These are phyloP conservation scores for Varanus komodoensis DNA, from an alignment of 2,113 vertebrate genomes.

Conservation along the genomic window DNA sequence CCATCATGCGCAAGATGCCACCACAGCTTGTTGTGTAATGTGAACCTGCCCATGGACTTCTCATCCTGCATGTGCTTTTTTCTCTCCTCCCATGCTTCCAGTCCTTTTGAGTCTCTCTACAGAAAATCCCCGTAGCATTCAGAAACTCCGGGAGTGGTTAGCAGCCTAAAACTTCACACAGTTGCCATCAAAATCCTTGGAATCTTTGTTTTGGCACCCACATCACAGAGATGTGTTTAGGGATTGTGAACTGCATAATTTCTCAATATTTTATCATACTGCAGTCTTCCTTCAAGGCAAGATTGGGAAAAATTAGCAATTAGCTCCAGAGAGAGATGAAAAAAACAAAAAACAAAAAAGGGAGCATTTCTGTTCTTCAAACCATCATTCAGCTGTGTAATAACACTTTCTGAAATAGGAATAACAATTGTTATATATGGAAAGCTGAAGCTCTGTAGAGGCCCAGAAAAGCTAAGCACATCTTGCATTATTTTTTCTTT, in stretches of 20 bases:
- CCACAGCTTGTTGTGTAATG: too few relatives aligned
- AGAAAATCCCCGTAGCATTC: too few relatives aligned
- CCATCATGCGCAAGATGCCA: too few relatives aligned
- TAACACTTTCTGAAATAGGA: conserved; percentile 10
- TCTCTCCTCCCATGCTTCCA: background rate
- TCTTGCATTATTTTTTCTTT: background rate
- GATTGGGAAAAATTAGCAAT: background rate
- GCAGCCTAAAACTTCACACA: background rate
- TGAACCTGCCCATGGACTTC: too few relatives aligned
- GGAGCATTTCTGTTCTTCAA: background rate
- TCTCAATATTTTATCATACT: background rate
- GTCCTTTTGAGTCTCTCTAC: too few relatives aligned
- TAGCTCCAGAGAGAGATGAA: background rate
- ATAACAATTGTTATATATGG: background rate
- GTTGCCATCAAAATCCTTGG: background rate
- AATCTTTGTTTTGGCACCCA: background rate
- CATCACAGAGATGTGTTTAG: background rate
- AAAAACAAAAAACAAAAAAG: background rate
- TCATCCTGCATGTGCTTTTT: background rate
- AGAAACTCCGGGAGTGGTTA: background rate
- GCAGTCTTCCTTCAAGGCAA: background rate
- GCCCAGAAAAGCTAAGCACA: conserved; percentile 5
- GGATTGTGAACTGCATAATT: background rate
- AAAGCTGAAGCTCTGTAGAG: background rate
- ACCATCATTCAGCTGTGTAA: background rate